A percentile compares a stretch with the other conserved stretches of the same genome.
Evolutionary conservation across 2,797 vertebrate species (phyloP).

Genomic region (Enteromius trimaculatus): DNA sequence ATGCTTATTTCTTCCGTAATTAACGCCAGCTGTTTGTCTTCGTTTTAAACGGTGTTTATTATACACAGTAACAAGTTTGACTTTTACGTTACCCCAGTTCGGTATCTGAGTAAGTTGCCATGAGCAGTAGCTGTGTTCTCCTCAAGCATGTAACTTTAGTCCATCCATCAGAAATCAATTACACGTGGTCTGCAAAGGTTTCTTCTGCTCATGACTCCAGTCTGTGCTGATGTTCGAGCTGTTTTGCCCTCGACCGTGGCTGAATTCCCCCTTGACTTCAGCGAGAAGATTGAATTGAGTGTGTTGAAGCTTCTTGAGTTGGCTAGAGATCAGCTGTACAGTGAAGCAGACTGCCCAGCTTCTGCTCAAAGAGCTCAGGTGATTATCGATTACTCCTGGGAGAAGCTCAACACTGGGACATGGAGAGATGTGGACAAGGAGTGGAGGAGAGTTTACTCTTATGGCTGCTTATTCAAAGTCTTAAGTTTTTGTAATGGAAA

Average conservation of each 20-base stretch:
- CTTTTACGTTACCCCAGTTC: too few species aligned
- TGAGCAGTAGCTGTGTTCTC: not conserved
- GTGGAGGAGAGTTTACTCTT: constrained; percentile 87
- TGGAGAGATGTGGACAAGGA: constrained; percentile 87
- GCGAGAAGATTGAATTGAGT: constrained; percentile 76
- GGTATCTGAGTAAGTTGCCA: not conserved
- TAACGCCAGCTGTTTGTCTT: not conserved
- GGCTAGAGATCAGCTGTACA: constrained; percentile 75
- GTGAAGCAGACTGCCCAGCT: not conserved
- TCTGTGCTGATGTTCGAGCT: constrained; percentile 75
- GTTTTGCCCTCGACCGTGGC: constrained; percentile 74
- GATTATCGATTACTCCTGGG: constrained; percentile 87
- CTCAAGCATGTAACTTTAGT: not conserved
- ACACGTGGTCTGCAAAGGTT: not conserved
- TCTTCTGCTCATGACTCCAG: constrained; percentile 61
- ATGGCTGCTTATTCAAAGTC: constrained; percentile 87
- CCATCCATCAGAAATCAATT: not conserved
- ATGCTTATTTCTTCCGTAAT: not conserved
- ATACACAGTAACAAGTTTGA: not conserved
- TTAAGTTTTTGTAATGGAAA: constrained; percentile 74
- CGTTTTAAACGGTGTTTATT: not conserved
- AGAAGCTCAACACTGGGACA: constrained; percentile 86
- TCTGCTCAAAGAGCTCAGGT: constrained; percentile 74
- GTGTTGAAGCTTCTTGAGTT: constrained; percentile 71
- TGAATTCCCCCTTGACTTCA: constrained; percentile 75